Evolutionary conservation across 2,888 invertebrate genomes (phyloP).

Genomic region (Cephus runcator): DNA sequence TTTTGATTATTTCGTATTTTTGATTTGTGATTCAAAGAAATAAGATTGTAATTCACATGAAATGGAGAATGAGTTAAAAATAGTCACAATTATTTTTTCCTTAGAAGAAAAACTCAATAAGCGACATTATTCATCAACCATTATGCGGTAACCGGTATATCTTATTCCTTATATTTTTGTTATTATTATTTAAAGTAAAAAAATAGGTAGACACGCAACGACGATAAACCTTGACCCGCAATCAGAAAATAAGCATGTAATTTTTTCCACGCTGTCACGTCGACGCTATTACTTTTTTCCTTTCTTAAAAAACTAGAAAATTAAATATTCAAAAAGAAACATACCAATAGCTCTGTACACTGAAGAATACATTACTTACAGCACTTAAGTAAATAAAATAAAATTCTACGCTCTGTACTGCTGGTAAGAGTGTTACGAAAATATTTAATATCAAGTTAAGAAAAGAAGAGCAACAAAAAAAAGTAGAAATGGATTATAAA

Average conservation of each 20-base stretch:
- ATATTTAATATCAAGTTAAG: not conserved
- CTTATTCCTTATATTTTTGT: not conserved
- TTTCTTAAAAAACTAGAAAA: not conserved
- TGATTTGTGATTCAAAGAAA: not conserved
- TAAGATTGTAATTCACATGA: not conserved
- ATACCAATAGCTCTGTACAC: not conserved
- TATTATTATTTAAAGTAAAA: not conserved
- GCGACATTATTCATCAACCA: not conserved
- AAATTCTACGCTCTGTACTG: not conserved
- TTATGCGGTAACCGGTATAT: not conserved
- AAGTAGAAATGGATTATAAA: not conserved
- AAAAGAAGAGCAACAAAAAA: not conserved
- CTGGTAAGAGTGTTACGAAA: not conserved
- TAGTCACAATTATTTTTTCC: not conserved
- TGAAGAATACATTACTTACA: not conserved
- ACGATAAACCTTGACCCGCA: not conserved
- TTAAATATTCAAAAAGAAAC: not conserved
- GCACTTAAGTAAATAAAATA: not conserved
- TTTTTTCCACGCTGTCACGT: not conserved
- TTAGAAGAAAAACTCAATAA: not conserved
- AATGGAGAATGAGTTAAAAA: not conserved
- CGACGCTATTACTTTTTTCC: not conserved
- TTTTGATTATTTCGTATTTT: not conserved
- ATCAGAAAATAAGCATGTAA: not conserved
- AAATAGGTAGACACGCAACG: not conserved